Percentiles rank a stretch among this genome's conserved stretches.
phyloP scores from a whole-genome alignment of 2,797 vertebrate species.

The Eidolon dupreanum region DNA sequence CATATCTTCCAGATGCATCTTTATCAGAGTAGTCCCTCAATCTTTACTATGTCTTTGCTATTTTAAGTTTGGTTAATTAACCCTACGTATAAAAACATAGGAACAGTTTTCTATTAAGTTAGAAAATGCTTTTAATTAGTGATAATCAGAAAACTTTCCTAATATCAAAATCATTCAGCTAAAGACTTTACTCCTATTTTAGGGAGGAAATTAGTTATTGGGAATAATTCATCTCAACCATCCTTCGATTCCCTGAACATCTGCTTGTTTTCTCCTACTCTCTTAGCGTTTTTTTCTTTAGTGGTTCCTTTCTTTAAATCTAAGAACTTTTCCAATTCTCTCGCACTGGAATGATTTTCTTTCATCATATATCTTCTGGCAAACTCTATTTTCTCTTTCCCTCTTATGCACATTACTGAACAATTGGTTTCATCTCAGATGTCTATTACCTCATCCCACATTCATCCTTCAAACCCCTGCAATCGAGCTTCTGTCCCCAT shows the following conservation, averaged over 20 bases:
- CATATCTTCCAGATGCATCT: not conserved
- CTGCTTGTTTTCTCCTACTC: not conserved
- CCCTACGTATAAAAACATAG: not conserved
- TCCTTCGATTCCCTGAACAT: not conserved
- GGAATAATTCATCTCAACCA: not conserved
- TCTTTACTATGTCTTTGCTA: not conserved
- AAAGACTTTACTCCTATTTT: not conserved
- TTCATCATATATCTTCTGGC: not conserved
- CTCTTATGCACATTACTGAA: not conserved
- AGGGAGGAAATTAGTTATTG: not conserved
- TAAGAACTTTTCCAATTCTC: not conserved
- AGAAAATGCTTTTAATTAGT: conserved; percentile 4
- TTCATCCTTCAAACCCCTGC: not conserved
- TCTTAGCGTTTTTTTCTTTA: not conserved
- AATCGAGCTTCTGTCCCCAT: not conserved
- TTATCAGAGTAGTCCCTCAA: not conserved
- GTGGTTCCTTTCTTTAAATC: not conserved
- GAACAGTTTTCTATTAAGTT: not conserved
- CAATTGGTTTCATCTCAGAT: not conserved
- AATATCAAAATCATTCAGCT: not conserved
- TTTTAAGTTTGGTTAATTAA: not conserved
- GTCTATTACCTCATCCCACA: not conserved
- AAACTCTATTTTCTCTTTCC: not conserved
- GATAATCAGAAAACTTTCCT: not conserved
- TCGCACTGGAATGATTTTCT: conserved; percentile 2